Conservation (phyloP, 1,140 invertebrate species). For the Eupeodes corollae region DNA sequence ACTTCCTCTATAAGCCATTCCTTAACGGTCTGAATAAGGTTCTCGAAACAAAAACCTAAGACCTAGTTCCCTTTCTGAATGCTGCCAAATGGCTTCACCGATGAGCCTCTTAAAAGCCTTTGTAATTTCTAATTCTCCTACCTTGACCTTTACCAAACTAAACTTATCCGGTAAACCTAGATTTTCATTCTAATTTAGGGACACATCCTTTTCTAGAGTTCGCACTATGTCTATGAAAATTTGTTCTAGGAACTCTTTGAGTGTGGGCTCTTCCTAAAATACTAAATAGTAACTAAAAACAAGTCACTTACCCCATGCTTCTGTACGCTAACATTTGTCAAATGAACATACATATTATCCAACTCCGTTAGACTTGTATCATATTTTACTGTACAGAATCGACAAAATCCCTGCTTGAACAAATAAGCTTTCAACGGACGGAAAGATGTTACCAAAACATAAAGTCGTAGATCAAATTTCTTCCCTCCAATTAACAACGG, state of each 20-base stretch:
- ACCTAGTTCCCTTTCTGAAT: too few relatives aligned
- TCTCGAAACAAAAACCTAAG: too few relatives aligned
- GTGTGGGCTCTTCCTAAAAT: neutral
- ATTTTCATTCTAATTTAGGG: too few relatives aligned
- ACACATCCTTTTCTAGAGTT: too few relatives aligned
- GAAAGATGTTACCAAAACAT: constrained; percentile 74
- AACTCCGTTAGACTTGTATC: constrained; percentile 65
- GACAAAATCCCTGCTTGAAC: constrained; percentile 69
- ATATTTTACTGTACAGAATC: constrained; percentile 75
- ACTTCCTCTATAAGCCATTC: too few relatives aligned
- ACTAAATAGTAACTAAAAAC: neutral
- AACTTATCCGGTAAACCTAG: too few relatives aligned
- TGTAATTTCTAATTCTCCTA: too few relatives aligned
- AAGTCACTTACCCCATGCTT: constrained; percentile 59
- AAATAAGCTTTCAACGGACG: constrained; percentile 70
- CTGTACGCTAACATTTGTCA: constrained; percentile 82
- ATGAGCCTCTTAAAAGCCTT: too few relatives aligned
- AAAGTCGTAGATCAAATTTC: constrained; percentile 76
- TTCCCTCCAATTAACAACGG: constrained; percentile 76
- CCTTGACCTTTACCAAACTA: too few relatives aligned
- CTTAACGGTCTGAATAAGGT: too few relatives aligned
- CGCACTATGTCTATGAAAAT: neutral
- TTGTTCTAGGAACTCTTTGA: neutral
- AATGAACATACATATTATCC: constrained; percentile 75
- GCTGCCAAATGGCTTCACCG: too few relatives aligned